Conservation (phyloP, 2,113 vertebrate species). For the Eclectus roratus region DNA sequence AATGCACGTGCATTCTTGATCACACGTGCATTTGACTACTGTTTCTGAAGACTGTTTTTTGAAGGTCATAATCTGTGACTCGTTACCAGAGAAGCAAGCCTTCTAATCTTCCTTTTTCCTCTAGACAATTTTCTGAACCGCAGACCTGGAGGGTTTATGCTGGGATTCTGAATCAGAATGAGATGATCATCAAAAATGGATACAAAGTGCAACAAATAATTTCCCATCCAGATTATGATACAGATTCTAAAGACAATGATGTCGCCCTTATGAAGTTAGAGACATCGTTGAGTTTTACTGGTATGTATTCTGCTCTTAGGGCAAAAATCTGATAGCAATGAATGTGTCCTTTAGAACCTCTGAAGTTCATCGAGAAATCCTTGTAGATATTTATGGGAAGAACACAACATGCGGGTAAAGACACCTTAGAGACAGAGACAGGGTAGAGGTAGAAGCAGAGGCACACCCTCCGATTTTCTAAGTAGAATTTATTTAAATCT, state of each 20-base stretch:
- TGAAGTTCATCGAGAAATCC: background rate
- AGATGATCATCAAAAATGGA: background rate
- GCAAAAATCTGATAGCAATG: background rate
- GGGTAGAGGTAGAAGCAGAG: background rate
- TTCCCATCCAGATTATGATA: conserved; percentile 71
- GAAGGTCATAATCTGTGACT: background rate
- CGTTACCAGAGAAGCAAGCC: background rate
- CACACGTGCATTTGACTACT: background rate
- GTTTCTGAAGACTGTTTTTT: background rate
- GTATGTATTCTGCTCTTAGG: conserved; percentile 17
- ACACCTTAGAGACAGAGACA: background rate
- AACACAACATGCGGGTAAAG: background rate
- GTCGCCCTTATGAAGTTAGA: conserved; percentile 80
- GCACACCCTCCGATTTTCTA: background rate
- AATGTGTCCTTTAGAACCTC: background rate
- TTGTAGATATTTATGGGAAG: background rate
- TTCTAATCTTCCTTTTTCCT: background rate
- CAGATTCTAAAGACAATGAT: conserved; percentile 75
- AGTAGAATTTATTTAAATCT: background rate
- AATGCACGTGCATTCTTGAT: background rate
- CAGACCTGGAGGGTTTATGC: conserved; percentile 66
- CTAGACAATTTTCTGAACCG: conserved; percentile 40
- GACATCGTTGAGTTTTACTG: conserved; percentile 37
- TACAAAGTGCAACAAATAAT: conserved; percentile 67
- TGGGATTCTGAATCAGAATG: conserved; percentile 62